These are phyloP conservation scores for Penaeus vannamei DNA, from an alignment of 1,140 invertebrate species.

Conservation along the genomic window DNA sequence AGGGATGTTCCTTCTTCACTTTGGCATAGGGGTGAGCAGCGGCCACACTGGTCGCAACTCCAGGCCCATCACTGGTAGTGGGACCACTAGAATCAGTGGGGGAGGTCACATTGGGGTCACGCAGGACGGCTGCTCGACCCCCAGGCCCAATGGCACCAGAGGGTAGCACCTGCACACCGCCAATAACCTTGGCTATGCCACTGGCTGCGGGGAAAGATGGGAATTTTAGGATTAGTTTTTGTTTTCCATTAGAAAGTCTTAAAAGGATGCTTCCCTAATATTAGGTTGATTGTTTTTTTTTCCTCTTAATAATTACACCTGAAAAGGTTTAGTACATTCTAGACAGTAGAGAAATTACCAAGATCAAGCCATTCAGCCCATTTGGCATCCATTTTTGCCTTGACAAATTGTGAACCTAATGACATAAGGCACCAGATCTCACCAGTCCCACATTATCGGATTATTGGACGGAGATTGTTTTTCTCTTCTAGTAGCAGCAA, in stretches of 20 bases:
- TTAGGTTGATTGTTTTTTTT: no score
- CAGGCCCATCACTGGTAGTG: conserved; percentile 5
- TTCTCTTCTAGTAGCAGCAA: no score
- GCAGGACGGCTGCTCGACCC: conserved; percentile 61
- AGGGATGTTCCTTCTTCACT: conserved; percentile 71
- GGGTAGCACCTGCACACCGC: conserved; percentile 62
- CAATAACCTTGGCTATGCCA: conserved; percentile 54
- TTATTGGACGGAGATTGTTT: no score
- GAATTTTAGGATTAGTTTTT: not conserved
- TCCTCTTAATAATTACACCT: no score
- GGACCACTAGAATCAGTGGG: conserved; percentile 42
- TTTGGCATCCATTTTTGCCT: no score
- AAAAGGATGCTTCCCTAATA: no score
- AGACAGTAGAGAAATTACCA: no score
- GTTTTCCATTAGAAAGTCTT: not conserved
- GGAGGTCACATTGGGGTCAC: conserved; percentile 38
- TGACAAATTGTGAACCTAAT: no score
- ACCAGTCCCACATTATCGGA: no score
- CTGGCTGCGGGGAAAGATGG: not conserved
- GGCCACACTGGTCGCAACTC: conserved; percentile 70
- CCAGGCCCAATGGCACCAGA: conserved; percentile 60
- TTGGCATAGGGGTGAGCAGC: conserved; percentile 74
- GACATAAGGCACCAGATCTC: no score
- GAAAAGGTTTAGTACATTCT: no score
- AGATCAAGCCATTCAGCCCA: no score